Conservation (phyloP, 23 tunicate species). For the Clavelina lepadiformis region DNA sequence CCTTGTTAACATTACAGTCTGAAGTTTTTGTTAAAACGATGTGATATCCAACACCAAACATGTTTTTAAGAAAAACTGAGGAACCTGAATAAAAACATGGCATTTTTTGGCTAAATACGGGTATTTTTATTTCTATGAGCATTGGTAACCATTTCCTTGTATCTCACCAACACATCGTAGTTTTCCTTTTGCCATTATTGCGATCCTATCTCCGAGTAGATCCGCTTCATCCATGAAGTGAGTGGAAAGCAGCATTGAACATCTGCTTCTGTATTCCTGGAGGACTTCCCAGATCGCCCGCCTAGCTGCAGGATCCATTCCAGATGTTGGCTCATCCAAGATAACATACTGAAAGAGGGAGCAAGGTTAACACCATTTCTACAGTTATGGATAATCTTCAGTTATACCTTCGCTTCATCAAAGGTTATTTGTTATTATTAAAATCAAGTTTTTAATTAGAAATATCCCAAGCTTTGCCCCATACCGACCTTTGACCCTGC, state of each 20-base stretch:
- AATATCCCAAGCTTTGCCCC: neutral
- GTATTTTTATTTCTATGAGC: neutral
- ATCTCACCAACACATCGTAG: slow-evolving; percentile 72
- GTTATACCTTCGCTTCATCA: too few species aligned
- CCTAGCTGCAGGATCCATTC: slow-evolving; percentile 97
- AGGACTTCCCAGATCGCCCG: slow-evolving; percentile 94
- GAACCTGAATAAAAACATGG: slow-evolving; percentile 56
- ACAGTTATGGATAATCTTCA: too few species aligned
- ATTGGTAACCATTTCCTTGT: neutral
- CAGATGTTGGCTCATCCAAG: slow-evolving; percentile 97
- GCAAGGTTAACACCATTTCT: too few species aligned
- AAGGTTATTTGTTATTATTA: too few species aligned
- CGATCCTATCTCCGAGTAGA: slow-evolving; percentile 87
- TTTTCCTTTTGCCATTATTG: slow-evolving; percentile 93
- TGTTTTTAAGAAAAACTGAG: slow-evolving; percentile 78
- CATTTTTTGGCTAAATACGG: neutral
- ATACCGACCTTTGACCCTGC: slow-evolving; percentile 85
- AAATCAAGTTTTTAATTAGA: too few species aligned
- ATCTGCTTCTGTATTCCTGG: slow-evolving; percentile 48
- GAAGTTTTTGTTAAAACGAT: slow-evolving; percentile 78
- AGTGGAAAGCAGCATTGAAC: slow-evolving; percentile 92
- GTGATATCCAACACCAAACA: slow-evolving; percentile 96
- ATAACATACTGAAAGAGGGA: slow-evolving; percentile 79
- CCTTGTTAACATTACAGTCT: slow-evolving; percentile 62
- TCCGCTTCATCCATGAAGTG: slow-evolving; percentile 99